Base-by-base conservation (phyloP, 2,113 vertebrate genomes). In the Aphyosemion australe region DNA sequence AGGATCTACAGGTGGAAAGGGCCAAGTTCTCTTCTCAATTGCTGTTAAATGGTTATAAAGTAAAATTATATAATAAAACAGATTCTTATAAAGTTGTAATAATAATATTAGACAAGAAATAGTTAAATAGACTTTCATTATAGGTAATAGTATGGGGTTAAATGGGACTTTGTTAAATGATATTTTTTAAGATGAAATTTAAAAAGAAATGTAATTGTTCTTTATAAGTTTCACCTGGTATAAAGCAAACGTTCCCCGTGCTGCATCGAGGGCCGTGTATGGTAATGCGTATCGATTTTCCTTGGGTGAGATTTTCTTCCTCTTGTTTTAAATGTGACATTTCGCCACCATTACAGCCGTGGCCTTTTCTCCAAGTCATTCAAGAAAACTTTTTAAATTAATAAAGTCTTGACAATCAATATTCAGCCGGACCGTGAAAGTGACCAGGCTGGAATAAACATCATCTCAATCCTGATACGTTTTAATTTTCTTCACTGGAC, bases 391-490 rank as follows among this genome's bases (percentile, higher is more conserved):
- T 85, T 84, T 79, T 80, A 76, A 37, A 39, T 55, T 74, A 82
- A 88, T 85, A 82, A 83, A 80, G 78, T 63, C 80, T 55, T 41
- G 53, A 51, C 58, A 69, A 85, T 88, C 86, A 76, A 89, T 87
- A 81, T n/a, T 57, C 69, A 80, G 51, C 65, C 67, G 70, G 82
- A 85, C 59, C 73, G 61, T 90, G 77, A 90, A 88, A 86, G 80
- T 86, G 80, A 87, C 76, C 79, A 81, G 74, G 58, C 72, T 62
- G 60, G 34, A 55, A 82, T 80, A 88, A 89, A 87, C 76, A 88
- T 87, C 66, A 83, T 84, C 74, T 76, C 62, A 48, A 43, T 18
- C 62, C 57, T 5, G 12, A 65, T 82, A 56, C 20, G 70, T 80
- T 76, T 72, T 80, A 66, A 41, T 37, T 63, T 83, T 80, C 31